Percentiles rank a stretch among this genome's conserved stretches.
Conservation (phyloP, 2,113 vertebrate genomes). For the Anoura caudifer region DNA sequence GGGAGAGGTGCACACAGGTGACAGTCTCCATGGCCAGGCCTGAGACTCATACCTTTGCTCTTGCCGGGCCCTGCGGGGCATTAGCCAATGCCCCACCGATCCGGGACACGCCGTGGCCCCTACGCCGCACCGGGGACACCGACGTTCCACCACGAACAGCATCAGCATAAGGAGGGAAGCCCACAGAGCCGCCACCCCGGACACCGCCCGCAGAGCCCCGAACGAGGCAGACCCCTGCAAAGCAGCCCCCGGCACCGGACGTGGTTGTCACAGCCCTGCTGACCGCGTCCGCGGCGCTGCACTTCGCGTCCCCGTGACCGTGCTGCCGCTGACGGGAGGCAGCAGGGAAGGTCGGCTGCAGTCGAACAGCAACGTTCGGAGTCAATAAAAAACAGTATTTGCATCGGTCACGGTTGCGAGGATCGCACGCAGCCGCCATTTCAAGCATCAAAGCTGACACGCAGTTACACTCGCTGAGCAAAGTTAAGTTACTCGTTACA, state of each 20-base stretch:
- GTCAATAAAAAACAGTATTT: background rate
- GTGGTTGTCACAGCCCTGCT: background rate
- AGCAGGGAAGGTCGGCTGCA: background rate
- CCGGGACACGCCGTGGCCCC: background rate
- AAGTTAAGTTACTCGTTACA: background rate
- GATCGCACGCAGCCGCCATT: background rate
- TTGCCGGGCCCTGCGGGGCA: background rate
- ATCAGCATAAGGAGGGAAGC: background rate
- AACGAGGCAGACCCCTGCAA: background rate
- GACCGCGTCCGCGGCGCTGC: background rate
- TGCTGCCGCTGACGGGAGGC: background rate
- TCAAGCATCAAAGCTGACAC: background rate
- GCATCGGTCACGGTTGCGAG: background rate
- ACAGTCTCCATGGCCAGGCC: too few species aligned
- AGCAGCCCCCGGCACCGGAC: background rate
- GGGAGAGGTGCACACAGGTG: accelerated
- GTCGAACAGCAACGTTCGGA: background rate
- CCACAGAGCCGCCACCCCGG: accelerated
- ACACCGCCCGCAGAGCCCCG: too few species aligned
- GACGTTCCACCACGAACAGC: background rate
- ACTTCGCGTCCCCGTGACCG: background rate
- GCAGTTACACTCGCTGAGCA: background rate
- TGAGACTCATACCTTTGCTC: background rate
- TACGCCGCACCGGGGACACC: accelerated
- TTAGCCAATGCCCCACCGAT: background rate